Evolutionary conservation across 2,113 vertebrate genomes (phyloP).

Genomic region (Gallinago paraguaiae): DNA sequence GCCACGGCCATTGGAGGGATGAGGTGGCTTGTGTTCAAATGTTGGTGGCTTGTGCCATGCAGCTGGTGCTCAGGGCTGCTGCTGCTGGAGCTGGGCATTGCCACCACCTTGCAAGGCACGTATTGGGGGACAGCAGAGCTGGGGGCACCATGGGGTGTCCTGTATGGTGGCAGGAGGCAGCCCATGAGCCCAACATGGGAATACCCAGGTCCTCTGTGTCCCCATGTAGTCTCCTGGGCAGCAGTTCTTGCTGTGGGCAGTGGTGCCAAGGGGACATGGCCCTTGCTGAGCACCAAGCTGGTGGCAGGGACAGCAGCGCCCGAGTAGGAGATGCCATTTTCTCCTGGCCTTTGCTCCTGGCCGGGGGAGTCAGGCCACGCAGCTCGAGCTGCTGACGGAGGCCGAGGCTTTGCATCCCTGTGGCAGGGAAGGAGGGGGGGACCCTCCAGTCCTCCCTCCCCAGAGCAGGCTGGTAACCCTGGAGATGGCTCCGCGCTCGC

Average conservation of each 20-base stretch:
- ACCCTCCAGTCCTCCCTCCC: neutral
- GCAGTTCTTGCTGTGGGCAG: neutral
- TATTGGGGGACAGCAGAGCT: neutral
- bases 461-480: neutral
- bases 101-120: neutral
- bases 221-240: rapidly evolving
- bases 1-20: rapidly evolving
- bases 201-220: neutral
- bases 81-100: neutral
- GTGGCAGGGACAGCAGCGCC: neutral
- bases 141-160: neutral
- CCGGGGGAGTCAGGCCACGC: rapidly evolving
- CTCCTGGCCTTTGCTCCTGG: neutral
- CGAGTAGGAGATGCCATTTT: neutral
- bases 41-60: neutral
- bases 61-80: neutral
- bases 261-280: neutral
- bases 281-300: neutral
- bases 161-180: neutral
- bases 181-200: rapidly evolving
- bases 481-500: neutral
- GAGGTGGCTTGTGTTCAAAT: neutral
- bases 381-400: neutral
- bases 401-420: neutral
- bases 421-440: neutral